These are phyloP conservation scores for Odontocolon sp. DNA, from an alignment of 2,888 invertebrate genomes.

Conservation along the genomic window DNA sequence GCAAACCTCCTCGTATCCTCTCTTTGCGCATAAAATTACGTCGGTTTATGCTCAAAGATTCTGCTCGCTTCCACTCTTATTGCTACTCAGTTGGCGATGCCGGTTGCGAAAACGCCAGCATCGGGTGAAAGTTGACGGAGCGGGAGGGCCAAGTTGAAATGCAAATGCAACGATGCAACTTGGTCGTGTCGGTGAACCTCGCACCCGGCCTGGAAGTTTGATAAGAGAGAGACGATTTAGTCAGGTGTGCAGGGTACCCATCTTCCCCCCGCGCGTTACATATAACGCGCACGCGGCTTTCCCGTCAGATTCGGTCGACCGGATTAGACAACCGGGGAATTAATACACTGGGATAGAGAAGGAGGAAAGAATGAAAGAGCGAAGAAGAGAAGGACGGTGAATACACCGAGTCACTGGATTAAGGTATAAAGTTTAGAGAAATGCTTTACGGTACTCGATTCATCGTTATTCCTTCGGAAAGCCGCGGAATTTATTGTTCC, in stretches of 20 bases:
- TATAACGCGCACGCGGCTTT: slow-evolving; percentile 17
- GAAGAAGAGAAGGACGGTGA: slow-evolving; percentile 18
- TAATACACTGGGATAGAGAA: slow-evolving; percentile 55
- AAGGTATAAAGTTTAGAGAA: slow-evolving; percentile 30
- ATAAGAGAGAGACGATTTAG: slow-evolving; percentile 66
- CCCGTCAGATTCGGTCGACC: slow-evolving; percentile 59
- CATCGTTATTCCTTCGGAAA: neutral
- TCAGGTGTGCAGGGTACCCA: slow-evolving; percentile 31
- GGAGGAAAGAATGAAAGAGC: slow-evolving; percentile 13
- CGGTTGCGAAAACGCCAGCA: slow-evolving; percentile 17
- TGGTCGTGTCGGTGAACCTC: slow-evolving; percentile 51
- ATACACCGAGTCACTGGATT: slow-evolving; percentile 37
- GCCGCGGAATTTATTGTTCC: slow-evolving; percentile 19
- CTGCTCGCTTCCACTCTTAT: slow-evolving; percentile 64
- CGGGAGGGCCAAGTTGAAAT: slow-evolving; percentile 66
- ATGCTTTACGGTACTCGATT: slow-evolving; percentile 31
- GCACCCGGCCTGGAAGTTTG: slow-evolving; percentile 64
- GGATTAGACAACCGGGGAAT: slow-evolving; percentile 64
- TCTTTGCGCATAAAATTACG: slow-evolving; percentile 62
- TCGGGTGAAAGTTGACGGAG: neutral
- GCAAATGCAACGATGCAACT: slow-evolving; percentile 67
- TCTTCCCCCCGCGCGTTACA: neutral
- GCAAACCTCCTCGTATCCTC: slow-evolving; percentile 17
- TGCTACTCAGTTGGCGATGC: slow-evolving; percentile 55
- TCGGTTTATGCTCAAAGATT: slow-evolving; percentile 40